Base-by-base conservation (phyloP, 2,888 invertebrate genomes). In the Cetonia aurata region DNA sequence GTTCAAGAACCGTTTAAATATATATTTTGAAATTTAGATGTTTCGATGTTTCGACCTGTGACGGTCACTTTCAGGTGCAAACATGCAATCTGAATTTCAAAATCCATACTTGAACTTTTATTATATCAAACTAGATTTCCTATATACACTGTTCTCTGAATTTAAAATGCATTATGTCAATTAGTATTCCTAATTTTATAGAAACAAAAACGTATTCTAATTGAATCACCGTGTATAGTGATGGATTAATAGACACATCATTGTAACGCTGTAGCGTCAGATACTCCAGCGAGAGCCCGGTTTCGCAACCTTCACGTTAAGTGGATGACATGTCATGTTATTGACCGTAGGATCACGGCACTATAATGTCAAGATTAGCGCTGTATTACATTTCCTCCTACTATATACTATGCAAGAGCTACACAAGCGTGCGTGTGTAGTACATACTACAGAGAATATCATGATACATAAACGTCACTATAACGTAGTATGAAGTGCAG, bases 291-390 rank as follows among this genome's bases (percentile, higher is more conserved):
- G 37, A 33, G 48, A 19, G 15, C 56, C 4, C 25, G 33, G 15
- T 25, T 13, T 48, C 13, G 48, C 13, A 12, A 62, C 31, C 48
- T 62, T 33, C 15, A 48, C 31, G 33, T 48, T 37, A 62, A 62
- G 46, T 60, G 46, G 60, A 60, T 60, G 46, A 60, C 60, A 46
- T 62, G 48, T 15, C 37, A 31, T 25, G 25, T 25, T 50, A 50
- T 62, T 62, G 48, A 62, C 62, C 48, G 37, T 1, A 31, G 62
- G 31, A 33, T 31, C 48, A 48, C 13, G 25, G 46, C 31, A 15
- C 50, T 17, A 50, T 48, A 15, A 15, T 15, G 15, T 15, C 37
- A 9, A 31, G 48, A 48, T 62, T 44, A 15, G 15, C 9, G 19
- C 50, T 48, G 42, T 48, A 50, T 50, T 62, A 15, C 48, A 48